Percentiles rank a stretch among this genome's conserved stretches.
phyloP scores from a whole-genome alignment of 2,113 vertebrate species.

The Tiliqua scincoides region DNA sequence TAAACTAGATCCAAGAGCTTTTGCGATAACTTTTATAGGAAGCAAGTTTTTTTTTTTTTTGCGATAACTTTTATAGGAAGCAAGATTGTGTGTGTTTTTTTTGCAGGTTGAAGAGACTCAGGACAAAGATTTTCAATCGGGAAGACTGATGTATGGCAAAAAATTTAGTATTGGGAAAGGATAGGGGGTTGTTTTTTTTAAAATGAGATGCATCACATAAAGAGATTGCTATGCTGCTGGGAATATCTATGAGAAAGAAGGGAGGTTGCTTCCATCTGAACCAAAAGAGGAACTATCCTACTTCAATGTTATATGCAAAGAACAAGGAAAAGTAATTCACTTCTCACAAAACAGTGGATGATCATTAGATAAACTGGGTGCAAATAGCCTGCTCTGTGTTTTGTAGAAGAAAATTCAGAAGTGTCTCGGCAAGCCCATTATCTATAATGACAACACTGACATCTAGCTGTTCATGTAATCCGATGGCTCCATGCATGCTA shows the following conservation, averaged over 20 bases:
- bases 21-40: not conserved
- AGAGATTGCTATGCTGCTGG: not conserved
- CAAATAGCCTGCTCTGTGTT: not conserved
- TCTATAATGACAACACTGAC: slow-evolving; percentile 22
- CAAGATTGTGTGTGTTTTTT: not conserved
- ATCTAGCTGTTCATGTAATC: slow-evolving; percentile 11
- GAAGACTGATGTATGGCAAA: too few relatives aligned
- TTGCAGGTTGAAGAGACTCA: not conserved
- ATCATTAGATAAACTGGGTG: not conserved
- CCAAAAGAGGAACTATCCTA: not conserved
- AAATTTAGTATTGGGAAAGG: not conserved
- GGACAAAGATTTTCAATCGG: not conserved
- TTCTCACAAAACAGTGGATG: not conserved
- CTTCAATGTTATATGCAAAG: not conserved
- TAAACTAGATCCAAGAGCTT: not conserved
- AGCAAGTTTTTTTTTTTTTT: too few relatives aligned
- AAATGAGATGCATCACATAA: too few relatives aligned
- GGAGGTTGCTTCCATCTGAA: not conserved
- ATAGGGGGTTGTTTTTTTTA: not conserved
- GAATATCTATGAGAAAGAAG: not conserved
- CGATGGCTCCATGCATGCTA: not conserved
- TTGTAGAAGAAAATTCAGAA: not conserved
- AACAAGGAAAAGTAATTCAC: not conserved
- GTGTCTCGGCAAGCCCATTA: not conserved
- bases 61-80: not conserved